Percentiles rank a stretch among this genome's conserved stretches.
phyloP scores from a whole-genome alignment of 2,113 vertebrate species.

The Saguinus midas region DNA sequence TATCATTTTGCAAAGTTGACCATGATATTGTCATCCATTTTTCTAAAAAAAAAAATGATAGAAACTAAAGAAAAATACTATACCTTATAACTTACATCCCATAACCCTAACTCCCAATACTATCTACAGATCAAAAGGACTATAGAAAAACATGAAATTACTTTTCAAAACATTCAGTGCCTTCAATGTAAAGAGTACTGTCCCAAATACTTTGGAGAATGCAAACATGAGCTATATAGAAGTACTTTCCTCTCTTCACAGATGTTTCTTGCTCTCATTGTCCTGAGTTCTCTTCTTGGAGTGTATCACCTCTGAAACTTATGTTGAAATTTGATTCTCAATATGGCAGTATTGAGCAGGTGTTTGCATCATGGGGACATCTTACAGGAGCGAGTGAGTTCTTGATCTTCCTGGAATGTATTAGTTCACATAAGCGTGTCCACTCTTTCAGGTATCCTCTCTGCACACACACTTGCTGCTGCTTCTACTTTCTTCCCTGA shows the following conservation, averaged over 20 bases:
- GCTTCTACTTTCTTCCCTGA: not conserved
- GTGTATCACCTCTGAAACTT: not conserved
- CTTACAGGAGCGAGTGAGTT: not conserved
- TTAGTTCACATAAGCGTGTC: not conserved
- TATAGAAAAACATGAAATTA: too few relatives aligned
- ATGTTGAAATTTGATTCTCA: not conserved
- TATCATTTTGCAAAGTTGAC: conserved; percentile 4
- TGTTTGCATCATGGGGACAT: not conserved
- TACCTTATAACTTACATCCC: not conserved
- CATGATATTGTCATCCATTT: not conserved
- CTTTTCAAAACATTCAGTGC: not conserved
- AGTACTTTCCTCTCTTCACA: not conserved
- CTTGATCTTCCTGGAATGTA: not conserved
- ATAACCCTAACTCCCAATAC: not conserved
- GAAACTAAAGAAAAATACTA: not conserved
- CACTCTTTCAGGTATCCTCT: not conserved
- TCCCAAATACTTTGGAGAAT: not conserved
- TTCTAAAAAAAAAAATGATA: not conserved
- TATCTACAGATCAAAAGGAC: not conserved
- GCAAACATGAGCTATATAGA: not conserved
- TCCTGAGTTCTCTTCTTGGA: not conserved
- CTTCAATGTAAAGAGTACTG: not conserved
- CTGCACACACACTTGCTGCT: not conserved
- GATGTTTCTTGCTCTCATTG: not conserved
- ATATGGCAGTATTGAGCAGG: not conserved